Conservation (phyloP, 2,888 invertebrate genomes). For the Didymodactylos carnosus region DNA sequence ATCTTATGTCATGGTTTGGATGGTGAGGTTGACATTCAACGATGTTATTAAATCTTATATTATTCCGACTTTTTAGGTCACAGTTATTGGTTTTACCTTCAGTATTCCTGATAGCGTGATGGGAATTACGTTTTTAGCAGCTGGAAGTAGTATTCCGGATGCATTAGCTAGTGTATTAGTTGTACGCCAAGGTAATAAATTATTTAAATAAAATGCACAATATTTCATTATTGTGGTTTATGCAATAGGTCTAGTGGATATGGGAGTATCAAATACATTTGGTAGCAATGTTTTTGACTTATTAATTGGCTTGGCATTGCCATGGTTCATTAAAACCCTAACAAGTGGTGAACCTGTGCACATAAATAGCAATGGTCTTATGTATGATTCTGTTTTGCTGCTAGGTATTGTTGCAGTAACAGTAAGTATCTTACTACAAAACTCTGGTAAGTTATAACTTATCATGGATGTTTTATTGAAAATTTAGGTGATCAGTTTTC, state of each 20-base stretch:
- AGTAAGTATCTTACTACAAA: not conserved
- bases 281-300: slow-evolving; percentile 93
- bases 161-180: slow-evolving; percentile 27
- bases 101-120: slow-evolving; percentile 79
- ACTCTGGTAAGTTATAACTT: not conserved
- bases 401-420: slow-evolving; percentile 4
- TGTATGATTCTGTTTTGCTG: slow-evolving; percentile 7
- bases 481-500: slow-evolving; percentile 26
- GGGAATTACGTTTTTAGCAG: slow-evolving; percentile 78
- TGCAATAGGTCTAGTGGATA: slow-evolving; percentile 43
- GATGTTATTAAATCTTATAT: too few species aligned
- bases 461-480: not conserved
- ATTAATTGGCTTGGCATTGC: slow-evolving; percentile 74
- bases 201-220: too few species aligned
- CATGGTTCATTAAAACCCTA: slow-evolving; percentile 76
- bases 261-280: slow-evolving; percentile 89
- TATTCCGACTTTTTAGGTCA: slow-evolving; percentile 22
- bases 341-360: slow-evolving; percentile 42
- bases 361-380: slow-evolving; percentile 11
- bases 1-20: slow-evolving; percentile 98
- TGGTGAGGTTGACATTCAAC: slow-evolving; percentile 59
- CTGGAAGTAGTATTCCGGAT: slow-evolving; percentile 52
- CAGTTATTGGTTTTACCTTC: slow-evolving; percentile 55
- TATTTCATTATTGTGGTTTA: too few species aligned
- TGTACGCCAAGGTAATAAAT: slow-evolving; percentile 22